These are phyloP conservation scores for Silurus asotus DNA, from an alignment of 2,113 vertebrate species.

Conservation along the genomic window DNA sequence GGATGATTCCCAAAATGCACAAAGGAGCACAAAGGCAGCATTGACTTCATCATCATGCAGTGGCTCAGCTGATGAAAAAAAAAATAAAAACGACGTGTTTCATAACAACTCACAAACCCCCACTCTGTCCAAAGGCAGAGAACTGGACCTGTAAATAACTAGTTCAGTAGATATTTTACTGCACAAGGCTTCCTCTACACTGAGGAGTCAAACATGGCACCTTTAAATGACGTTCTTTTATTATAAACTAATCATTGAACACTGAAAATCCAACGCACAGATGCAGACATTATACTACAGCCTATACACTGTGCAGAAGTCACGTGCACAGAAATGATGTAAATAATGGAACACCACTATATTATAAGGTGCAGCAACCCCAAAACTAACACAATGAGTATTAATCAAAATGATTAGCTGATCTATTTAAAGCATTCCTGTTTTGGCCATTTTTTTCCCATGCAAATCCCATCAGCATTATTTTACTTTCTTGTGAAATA, in stretches of 20 bases:
- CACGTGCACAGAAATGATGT: background rate
- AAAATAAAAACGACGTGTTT: slow-evolving; percentile 77
- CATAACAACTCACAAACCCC: slow-evolving; percentile 79
- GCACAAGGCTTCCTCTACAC: background rate
- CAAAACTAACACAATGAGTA: no score
- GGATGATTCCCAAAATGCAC: slow-evolving; percentile 78
- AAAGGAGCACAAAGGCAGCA: slow-evolving; percentile 73
- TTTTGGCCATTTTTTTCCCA: background rate
- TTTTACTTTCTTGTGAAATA: background rate
- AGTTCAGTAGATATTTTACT: background rate
- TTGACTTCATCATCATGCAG: slow-evolving; percentile 76
- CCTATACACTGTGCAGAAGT: background rate
- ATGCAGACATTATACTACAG: background rate
- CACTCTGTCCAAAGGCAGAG: slow-evolving; percentile 84
- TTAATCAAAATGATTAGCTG: background rate
- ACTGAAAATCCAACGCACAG: background rate
- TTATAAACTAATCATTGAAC: background rate
- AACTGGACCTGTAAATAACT: slow-evolving; percentile 66
- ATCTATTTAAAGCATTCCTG: background rate
- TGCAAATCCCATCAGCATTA: background rate
- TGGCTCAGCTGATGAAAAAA: slow-evolving; percentile 59
- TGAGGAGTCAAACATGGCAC: background rate
- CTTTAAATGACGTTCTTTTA: background rate
- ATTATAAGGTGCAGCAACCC: background rate
- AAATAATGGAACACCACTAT: background rate